These are phyloP conservation scores for Euwallacea fornicatus DNA, from an alignment of 1,140 invertebrate genomes.

Conservation along the genomic window DNA sequence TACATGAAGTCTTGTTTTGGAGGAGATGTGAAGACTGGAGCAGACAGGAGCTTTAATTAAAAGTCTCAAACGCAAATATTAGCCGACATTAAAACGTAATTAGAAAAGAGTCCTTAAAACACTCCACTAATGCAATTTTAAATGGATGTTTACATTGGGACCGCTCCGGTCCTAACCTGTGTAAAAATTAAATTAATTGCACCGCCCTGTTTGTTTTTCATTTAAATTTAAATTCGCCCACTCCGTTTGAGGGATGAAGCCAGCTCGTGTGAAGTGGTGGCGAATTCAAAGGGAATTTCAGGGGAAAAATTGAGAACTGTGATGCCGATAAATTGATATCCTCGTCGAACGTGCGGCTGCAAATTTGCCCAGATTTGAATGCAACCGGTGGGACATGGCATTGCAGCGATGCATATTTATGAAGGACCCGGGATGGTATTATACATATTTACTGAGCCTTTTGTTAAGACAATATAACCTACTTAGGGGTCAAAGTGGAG, in stretches of 20 bases:
- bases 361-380: conserved; percentile 10
- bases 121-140: conserved; percentile 25
- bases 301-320: background rate
- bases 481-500: no score
- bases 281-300: background rate
- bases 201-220: conserved; percentile 19
- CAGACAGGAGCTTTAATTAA: conserved; percentile 17
- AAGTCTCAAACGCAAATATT: conserved; percentile 19
- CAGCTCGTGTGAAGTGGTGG: background rate
- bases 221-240: conserved; percentile 21
- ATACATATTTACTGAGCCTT: conserved; percentile 2
- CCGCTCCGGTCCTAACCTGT: background rate
- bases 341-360: conserved; percentile 8
- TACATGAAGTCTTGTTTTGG: no score
- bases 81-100: conserved; percentile 28
- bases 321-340: background rate
- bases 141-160: conserved; percentile 20
- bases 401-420: conserved; percentile 6
- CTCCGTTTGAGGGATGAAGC: background rate
- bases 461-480: no score
- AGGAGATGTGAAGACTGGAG: no score
- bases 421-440: background rate
- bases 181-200: conserved; percentile 29
- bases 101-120: conserved; percentile 23
- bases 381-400: conserved; percentile 4